phyloP scores from a whole-genome alignment of 1,140 invertebrate species.

The Drosophila takahashii region DNA sequence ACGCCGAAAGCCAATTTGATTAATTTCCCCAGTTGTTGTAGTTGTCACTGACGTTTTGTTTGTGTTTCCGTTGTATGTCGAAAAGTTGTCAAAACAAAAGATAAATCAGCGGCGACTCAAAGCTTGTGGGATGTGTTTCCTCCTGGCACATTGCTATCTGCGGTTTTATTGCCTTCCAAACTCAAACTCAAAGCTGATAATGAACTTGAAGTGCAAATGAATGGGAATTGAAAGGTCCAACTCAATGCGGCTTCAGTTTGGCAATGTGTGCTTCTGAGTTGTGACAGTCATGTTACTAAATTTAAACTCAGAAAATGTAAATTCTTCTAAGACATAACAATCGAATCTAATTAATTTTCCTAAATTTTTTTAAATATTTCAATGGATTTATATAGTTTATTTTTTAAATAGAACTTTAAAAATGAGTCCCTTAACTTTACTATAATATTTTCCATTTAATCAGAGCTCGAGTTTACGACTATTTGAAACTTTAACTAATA shows the following conservation, averaged over 20 bases:
- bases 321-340: no score
- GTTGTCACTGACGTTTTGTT: constrained; percentile 38
- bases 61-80: constrained; percentile 50
- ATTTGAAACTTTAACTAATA: background rate
- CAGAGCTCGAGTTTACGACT: no score
- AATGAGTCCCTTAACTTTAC: no score
- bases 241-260: constrained; percentile 13
- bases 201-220: constrained; percentile 61
- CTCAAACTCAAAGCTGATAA: constrained; percentile 47
- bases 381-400: no score
- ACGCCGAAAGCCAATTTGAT: constrained; percentile 65
- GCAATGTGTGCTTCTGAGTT: background rate
- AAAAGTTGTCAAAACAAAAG: constrained; percentile 82
- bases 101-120: constrained; percentile 72
- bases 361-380: background rate
- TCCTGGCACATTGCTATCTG: constrained; percentile 2
- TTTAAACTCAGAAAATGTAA: background rate
- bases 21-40: constrained; percentile 43
- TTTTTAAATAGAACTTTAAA: no score
- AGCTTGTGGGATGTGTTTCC: constrained; percentile 29
- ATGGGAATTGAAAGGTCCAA: constrained; percentile 33
- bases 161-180: constrained; percentile 40
- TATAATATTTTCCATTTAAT: no score
- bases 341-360: background rate
- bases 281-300: constrained; percentile 1